phyloP scores from a whole-genome alignment of 2,113 vertebrate species.

The Colinus virginianus region DNA sequence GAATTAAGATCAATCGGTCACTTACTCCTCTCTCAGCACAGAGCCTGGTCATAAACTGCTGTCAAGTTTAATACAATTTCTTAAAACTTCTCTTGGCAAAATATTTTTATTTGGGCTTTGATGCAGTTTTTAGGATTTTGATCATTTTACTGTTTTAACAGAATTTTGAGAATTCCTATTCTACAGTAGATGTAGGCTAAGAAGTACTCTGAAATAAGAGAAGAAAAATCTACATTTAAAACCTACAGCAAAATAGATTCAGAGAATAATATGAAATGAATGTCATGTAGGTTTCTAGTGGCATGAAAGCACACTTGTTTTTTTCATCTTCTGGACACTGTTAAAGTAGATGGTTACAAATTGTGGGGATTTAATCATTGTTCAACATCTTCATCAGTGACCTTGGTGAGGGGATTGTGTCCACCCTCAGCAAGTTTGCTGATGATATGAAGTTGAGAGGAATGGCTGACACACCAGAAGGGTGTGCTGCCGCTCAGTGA shows the following conservation, averaged over 20 bases:
- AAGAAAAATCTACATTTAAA: not conserved
- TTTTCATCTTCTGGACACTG: not conserved
- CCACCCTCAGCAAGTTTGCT: too few relatives aligned
- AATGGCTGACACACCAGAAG: too few relatives aligned
- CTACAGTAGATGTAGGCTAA: not conserved
- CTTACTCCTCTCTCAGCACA: not conserved
- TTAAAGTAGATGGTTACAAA: not conserved
- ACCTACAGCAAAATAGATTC: not conserved
- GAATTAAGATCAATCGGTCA: not conserved
- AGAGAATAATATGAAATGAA: not conserved
- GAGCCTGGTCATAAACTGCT: not conserved
- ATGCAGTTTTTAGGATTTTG: not conserved
- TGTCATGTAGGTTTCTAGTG: not conserved
- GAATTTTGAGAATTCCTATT: not conserved
- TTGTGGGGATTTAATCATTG: not conserved
- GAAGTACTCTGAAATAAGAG: not conserved
- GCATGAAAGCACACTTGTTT: not conserved
- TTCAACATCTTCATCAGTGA: too few relatives aligned
- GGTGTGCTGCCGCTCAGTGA: too few relatives aligned
- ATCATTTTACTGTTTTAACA: not conserved
- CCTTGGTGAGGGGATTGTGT: too few relatives aligned
- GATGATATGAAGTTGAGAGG: too few relatives aligned
- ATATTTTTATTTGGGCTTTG: not conserved
- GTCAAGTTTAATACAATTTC: not conserved
- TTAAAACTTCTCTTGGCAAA: not conserved